phyloP scores from a whole-genome alignment of 2,113 vertebrate genomes.

The Nothobranchius kuhntae region DNA sequence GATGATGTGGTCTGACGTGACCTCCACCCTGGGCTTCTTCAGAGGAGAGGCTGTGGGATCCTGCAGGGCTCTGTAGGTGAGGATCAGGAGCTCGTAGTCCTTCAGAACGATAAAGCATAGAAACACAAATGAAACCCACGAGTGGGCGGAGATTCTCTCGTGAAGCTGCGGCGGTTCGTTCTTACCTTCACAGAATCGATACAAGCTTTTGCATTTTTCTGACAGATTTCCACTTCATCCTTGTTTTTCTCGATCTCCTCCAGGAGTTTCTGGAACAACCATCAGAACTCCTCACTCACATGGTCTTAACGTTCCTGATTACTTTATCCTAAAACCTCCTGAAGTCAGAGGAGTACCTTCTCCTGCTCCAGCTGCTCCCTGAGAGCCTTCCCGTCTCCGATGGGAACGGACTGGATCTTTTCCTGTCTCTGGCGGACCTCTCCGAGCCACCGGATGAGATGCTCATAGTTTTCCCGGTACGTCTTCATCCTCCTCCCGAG shows the following conservation, averaged over 20 bases:
- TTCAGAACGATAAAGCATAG: slow-evolving; percentile 35
- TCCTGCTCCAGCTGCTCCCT: slow-evolving; percentile 88
- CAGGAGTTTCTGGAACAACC: slow-evolving; percentile 83
- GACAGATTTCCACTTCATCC: slow-evolving; percentile 89
- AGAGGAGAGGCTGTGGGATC: slow-evolving; percentile 88
- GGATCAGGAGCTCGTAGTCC: slow-evolving; percentile 94
- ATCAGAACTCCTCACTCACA: background rate
- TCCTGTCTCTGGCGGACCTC: slow-evolving; percentile 87
- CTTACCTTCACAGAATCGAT: slow-evolving; percentile 93
- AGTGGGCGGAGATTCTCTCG: accelerated
- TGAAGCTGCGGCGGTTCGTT: background rate
- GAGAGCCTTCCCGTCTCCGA: slow-evolving; percentile 76
- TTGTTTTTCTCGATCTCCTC: slow-evolving; percentile 88
- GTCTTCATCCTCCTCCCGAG: slow-evolving; percentile 86
- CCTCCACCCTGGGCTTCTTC: slow-evolving; percentile 93
- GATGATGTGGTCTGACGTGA: slow-evolving; percentile 88
- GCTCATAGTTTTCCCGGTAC: slow-evolving; percentile 84
- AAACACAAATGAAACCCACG: accelerated
- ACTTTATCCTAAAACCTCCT: too few species aligned
- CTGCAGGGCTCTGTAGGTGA: slow-evolving; percentile 91
- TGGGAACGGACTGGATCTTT: slow-evolving; percentile 84
- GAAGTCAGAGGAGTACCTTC: slow-evolving; percentile 81
- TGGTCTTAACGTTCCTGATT: too few species aligned
- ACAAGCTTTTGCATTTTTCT: slow-evolving; percentile 90
- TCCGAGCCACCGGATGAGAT: slow-evolving; percentile 85